Evolutionary conservation across 2,797 vertebrate genomes (phyloP).

Genomic region (Ceyx erithaca): DNA sequence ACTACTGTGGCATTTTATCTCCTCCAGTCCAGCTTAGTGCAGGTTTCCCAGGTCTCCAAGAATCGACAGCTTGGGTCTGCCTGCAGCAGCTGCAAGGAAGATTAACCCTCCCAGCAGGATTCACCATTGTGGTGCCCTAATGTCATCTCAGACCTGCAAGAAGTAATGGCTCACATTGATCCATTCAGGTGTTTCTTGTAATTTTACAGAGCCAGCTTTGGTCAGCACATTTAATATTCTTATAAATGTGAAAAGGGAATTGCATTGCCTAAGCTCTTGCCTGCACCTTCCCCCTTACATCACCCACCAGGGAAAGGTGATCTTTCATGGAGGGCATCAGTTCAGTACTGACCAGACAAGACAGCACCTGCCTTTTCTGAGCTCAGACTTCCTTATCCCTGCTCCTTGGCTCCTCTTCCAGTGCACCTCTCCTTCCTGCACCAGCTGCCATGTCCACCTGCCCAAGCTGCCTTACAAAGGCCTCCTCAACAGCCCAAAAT

Average conservation of each 20-base stretch:
- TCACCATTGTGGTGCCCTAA: background rate
- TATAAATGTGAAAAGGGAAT: rapidly evolving
- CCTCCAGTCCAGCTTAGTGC: background rate
- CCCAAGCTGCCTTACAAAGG: background rate
- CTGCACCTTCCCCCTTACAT: background rate
- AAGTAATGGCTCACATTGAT: background rate
- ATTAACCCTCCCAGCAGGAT: background rate
- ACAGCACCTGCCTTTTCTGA: background rate
- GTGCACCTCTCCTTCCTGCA: background rate
- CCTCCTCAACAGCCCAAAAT: background rate
- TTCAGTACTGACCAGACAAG: background rate
- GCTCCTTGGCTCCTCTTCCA: background rate
- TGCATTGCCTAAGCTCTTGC: background rate
- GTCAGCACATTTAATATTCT: background rate
- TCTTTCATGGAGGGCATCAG: background rate
- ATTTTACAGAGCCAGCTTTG: background rate
- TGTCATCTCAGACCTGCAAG: background rate
- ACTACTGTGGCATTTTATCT: background rate
- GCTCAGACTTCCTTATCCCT: background rate
- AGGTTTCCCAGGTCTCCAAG: background rate
- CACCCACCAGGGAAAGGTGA: background rate
- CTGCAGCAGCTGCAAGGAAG: background rate
- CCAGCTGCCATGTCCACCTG: background rate
- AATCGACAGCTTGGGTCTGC: background rate
- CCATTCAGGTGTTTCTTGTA: background rate